Base-by-base conservation (phyloP, 2,113 vertebrate genomes). In the Mola mola region DNA sequence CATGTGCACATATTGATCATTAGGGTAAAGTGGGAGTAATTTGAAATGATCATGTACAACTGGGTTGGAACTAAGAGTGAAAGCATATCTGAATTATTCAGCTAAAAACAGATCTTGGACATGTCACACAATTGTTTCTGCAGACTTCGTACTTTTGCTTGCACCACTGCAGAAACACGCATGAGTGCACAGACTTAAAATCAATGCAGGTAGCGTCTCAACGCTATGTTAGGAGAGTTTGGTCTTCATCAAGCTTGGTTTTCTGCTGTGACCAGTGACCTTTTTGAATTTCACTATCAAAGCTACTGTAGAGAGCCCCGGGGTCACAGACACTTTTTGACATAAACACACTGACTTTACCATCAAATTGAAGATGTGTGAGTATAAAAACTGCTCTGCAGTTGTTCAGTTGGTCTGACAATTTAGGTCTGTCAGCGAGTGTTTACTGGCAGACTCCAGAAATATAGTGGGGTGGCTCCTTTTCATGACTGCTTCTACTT, bases 51-150 rank as follows among this genome's bases (percentile, higher is more conserved):
- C 72, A 77, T 83, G 42, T 85, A 66, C 60, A 71, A 81, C 72
- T 77, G 84, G 63, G 59, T 74, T 37, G 75, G 72, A 86, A 80
- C 64, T 78, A 77, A 86, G 75, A 70, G 59, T 62, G 29, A 65
- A 71, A 70, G 53, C 62, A 66, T 33, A 75, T 87, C 49, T 77
- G 63, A 84, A 88, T 86, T 83, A 87, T 83, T 84, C 44, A 79
- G 48, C 69, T 72, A 46, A 61, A 85, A 82, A 72, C 58, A 75
- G 58, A 47, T 59, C 57, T 67, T 19, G 13, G 21, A 50, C 19
- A 36, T 21, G 42, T 34, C 53, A 59, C 34, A 69, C 47, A 25
- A 26, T 37, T 33, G 28, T 20, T 15, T 46, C 41, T 63, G 51
- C 48, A 57, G 40, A 44, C n/a, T 28, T 12, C 5, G 28, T 46